phyloP scores from a whole-genome alignment of 2,888 invertebrate genomes.

The Trisateles emortualis region DNA sequence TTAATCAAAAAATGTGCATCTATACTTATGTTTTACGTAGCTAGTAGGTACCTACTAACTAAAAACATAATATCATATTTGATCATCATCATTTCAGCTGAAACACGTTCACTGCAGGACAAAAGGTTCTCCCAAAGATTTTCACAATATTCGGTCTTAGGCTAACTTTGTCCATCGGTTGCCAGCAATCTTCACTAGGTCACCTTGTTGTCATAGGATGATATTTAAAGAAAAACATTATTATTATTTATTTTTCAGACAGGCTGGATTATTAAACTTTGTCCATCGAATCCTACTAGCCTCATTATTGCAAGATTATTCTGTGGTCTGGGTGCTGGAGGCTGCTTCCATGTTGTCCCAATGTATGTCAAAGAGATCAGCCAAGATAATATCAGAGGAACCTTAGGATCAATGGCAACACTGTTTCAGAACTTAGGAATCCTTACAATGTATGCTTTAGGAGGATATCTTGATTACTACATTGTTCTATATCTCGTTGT shows the following conservation, averaged over 20 bases:
- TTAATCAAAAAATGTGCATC: too few relatives aligned
- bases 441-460: constrained; percentile 60
- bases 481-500: constrained; percentile 55
- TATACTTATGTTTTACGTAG: too few relatives aligned
- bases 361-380: constrained; percentile 69
- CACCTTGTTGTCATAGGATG: too few relatives aligned
- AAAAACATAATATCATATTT: too few relatives aligned
- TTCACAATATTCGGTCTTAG: too few relatives aligned
- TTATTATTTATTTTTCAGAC: constrained; percentile 31
- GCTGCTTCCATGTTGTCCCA: constrained; percentile 59
- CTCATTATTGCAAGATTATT: constrained; percentile 56
- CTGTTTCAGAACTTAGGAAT: constrained; percentile 60
- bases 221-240: not conserved
- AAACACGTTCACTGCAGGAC: too few relatives aligned
- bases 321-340: constrained; percentile 57
- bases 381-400: constrained; percentile 61
- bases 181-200: too few relatives aligned
- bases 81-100: too few relatives aligned
- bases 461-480: constrained; percentile 62
- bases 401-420: constrained; percentile 53
- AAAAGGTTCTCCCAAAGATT: too few relatives aligned
- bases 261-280: constrained; percentile 53
- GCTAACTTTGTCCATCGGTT: too few relatives aligned
- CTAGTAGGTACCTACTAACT: too few relatives aligned
- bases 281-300: constrained; percentile 40